Evolutionary conservation across 2,888 invertebrate species (phyloP).

Genomic region (Tetramorium bicarinatum): DNA sequence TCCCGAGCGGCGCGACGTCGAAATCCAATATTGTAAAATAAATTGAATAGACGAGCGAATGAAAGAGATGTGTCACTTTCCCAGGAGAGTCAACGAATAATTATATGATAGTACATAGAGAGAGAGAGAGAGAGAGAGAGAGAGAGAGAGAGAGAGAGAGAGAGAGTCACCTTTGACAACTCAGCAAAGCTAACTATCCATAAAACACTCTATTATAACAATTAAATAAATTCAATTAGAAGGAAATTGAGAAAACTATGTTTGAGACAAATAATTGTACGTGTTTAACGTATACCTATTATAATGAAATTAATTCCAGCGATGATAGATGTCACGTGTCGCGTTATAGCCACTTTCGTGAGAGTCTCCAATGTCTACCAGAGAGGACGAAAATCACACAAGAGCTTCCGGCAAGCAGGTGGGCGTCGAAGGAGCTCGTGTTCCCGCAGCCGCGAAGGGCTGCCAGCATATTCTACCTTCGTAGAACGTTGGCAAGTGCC

Average conservation of each 20-base stretch:
- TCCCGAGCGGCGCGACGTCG: neutral
- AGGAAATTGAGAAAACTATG: neutral
- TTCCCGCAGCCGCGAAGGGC: slow-evolving; percentile 32
- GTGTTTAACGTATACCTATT: neutral
- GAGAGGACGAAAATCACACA: slow-evolving; percentile 25
- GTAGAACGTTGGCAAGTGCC: slow-evolving; percentile 22
- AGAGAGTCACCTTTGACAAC: neutral
- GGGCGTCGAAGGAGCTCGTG: slow-evolving; percentile 33
- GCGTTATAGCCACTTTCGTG: neutral
- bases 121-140: no score
- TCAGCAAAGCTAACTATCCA: neutral
- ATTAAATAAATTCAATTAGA: neutral
- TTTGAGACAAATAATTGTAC: neutral
- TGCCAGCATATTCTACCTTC: slow-evolving; percentile 36
- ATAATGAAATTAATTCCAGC: neutral
- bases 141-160: no score
- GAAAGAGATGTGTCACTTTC: slow-evolving; percentile 15
- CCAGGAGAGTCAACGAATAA: slow-evolving; percentile 19
- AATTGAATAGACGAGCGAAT: slow-evolving; percentile 24
- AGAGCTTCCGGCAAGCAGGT: slow-evolving; percentile 16
- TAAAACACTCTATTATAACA: neutral
- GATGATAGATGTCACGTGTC: neutral
- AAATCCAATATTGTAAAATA: slow-evolving; percentile 40
- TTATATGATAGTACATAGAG: neutral
- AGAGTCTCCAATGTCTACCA: neutral